Evolutionary conservation across 2,797 vertebrate species (phyloP), one percentile per base, ranked within the genome.

Genomic region (Centroberyx gerrardi): DNA sequence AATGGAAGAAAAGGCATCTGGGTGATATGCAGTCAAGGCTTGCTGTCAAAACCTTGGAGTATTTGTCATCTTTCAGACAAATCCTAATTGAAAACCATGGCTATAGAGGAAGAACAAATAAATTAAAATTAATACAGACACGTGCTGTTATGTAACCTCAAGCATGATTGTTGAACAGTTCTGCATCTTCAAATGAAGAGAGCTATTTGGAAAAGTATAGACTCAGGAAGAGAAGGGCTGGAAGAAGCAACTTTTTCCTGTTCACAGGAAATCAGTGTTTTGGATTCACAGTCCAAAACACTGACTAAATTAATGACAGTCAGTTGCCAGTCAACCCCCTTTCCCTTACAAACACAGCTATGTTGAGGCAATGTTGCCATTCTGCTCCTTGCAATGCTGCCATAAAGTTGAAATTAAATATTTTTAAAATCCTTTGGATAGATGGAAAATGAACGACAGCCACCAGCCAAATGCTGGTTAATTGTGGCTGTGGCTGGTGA

Each of bases 31-130:
- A 91, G 92, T 84, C 92, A 83, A 89, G 91, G 71, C 90, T 27
- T 42, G 71, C 92, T 90, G 87, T 87, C 88, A 78, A 73, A 87
- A 79, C 63, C 71, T 69, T 72, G 81, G 74, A 95, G 91, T 92
- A 95, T 95, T 95, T 96, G 94, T 93, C 95, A 94, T 91, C 91
- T 96, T 95, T 96, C 93, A 93, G 58, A 69, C 75, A 84, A 86
- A 85, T 88, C 82, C 90, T 93, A 93, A 90, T 91, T 82, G 88
- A 93, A 92, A 92, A 95, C 90, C 90, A 84, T 82, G 84, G 85
- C 80, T 90, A 90, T 91, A 87, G 54, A 81, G 82, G 56, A 69
- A 60, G 70, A 69, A 68, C 75, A 81, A 78, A 78, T 82, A 72
- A 68, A 78, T 46, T 22, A 44, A 54, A 64, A 14, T 33, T 67